A percentile compares a stretch with the other conserved stretches of the same genome.
phyloP scores from a whole-genome alignment of 2,888 invertebrate species.

The Pediacus dermestoides region DNA sequence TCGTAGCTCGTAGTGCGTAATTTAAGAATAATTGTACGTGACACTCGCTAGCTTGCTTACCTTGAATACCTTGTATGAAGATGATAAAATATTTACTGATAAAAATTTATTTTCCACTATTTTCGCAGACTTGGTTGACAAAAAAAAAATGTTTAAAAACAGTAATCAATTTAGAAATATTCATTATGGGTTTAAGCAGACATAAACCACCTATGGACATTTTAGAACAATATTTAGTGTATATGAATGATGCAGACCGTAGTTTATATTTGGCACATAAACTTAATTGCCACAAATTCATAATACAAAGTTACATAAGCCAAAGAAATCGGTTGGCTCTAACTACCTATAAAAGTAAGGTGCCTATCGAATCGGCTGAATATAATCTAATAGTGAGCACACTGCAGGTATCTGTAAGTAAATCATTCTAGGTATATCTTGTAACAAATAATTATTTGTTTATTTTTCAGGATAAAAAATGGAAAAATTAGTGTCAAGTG shows the following conservation, averaged over 20 bases:
- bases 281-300: conserved; percentile 62
- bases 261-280: conserved; percentile 60
- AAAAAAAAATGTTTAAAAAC: conserved; percentile 42
- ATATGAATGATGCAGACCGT: conserved; percentile 50
- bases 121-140: conserved; percentile 55
- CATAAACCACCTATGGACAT: conserved; percentile 48
- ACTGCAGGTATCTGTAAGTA: conserved; percentile 43
- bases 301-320: conserved; percentile 59
- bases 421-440: conserved; percentile 7
- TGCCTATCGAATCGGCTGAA: conserved; percentile 65
- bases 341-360: conserved; percentile 59
- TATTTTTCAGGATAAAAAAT: conserved; percentile 40
- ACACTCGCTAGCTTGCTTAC: no score
- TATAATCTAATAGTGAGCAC: conserved; percentile 71
- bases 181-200: conserved; percentile 38
- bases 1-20: no score
- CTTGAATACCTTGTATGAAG: no score
- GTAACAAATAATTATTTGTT: conserved; percentile 10
- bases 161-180: conserved; percentile 36
- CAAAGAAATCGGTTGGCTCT: conserved; percentile 62
- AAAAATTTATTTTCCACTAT: conserved; percentile 13
- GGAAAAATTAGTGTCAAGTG: no score
- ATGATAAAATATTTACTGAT: no score
- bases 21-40: no score
- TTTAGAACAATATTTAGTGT: conserved; percentile 43